These are phyloP conservation scores for Leptinotarsa texana DNA, from an alignment of 1,140 invertebrate species.

Conservation along the genomic window DNA sequence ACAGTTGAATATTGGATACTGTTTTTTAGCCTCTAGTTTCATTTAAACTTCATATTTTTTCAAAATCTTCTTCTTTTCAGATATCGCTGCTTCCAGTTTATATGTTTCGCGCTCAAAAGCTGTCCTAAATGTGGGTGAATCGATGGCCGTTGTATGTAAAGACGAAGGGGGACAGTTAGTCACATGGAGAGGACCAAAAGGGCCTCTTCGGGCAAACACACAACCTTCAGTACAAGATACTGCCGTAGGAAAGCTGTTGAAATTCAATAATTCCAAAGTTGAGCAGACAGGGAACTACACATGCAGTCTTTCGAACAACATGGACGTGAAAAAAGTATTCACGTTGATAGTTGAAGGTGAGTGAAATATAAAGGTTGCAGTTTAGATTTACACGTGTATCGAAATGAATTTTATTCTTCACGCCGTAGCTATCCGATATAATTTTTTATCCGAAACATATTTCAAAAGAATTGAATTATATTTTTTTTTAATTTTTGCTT, in stretches of 20 bases:
- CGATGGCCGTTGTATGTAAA: slow-evolving; percentile 13
- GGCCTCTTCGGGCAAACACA: slow-evolving; percentile 14
- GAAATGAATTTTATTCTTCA: no score
- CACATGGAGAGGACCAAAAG: slow-evolving; percentile 16
- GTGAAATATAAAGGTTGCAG: neutral
- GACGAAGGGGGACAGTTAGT: slow-evolving; percentile 15
- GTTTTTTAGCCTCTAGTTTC: no score
- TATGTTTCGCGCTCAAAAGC: neutral
- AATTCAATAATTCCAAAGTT: neutral
- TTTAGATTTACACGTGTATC: no score
- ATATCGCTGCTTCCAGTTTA: neutral
- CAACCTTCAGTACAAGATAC: slow-evolving; percentile 8
- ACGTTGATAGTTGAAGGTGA: slow-evolving; percentile 18
- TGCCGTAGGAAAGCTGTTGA: slow-evolving; percentile 8
- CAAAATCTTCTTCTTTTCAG: neutral
- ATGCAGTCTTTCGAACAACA: slow-evolving; percentile 9
- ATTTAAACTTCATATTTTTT: no score
- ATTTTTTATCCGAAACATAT: no score
- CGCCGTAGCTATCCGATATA: no score
- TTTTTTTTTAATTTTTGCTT: no score
- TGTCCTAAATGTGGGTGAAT: neutral
- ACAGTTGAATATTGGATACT: no score
- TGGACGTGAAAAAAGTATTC: slow-evolving; percentile 9
- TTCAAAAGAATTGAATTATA: no score
- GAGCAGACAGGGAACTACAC: slow-evolving; percentile 21